Evolutionary conservation across 2,888 invertebrate species (phyloP), one percentile per base, ranked within the genome.

Genomic region (Uropetala carovei): DNA sequence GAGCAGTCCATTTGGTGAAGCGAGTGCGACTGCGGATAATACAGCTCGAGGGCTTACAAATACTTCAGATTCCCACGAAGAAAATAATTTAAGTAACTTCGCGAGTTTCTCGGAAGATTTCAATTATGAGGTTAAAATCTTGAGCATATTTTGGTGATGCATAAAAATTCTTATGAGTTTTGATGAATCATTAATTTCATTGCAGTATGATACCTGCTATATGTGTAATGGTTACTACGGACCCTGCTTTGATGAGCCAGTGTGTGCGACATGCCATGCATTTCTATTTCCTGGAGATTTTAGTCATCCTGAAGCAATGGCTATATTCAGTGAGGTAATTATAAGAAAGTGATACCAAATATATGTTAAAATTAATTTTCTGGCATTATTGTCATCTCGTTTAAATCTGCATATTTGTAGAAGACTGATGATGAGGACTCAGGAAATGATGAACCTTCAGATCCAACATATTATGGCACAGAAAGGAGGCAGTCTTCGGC

Each of bases 221-320:
- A 96, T 98, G 92, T 99, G 99, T 94, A 97, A 98, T 95, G 99
- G 99, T 18, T 99, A 98, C 94, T 99, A 99, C 95, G 98, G 98
- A 0, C 98, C 98, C 0, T 98, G 97, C 95, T 99, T 98, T 94
- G 98, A 97, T 58, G 98, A 99, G 94, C 98, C 98, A 14, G 97
- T 98, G 0, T 99, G 99, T 95, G 97, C 97, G 22, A 98, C 98
- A 0, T 99, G 99, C 94, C 99, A 99, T 94, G 96, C 98, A 83
- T 99, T 99, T 95, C 95, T 99, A n/a, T 99, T 98, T 94, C 98
- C 98, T 0, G 97, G 98, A 94, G 97, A 97, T 93, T 96, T 96
- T 13, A 96, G 96, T 89, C 92, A 93, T 60, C 82, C 92, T 11
- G 92, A 92, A 85, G 92, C 92, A 30, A 92, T 93, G 60, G 93